phyloP scores from a whole-genome alignment of 2,113 vertebrate genomes.

The Collichthys lucidus region DNA sequence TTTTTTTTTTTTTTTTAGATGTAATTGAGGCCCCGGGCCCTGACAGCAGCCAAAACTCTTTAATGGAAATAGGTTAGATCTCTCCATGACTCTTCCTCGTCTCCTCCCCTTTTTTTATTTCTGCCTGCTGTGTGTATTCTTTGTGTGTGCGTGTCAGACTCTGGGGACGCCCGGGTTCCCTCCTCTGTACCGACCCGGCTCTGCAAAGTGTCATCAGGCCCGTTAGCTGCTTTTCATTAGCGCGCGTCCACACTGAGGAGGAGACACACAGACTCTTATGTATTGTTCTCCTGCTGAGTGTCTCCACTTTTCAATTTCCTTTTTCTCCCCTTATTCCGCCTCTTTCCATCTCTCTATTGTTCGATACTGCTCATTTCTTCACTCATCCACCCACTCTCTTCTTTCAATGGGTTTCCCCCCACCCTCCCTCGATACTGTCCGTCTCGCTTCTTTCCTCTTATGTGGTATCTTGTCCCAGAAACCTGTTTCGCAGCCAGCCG shows the following conservation, averaged over 20 bases:
- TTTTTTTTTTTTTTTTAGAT: conserved; percentile 7
- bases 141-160: conserved; percentile 40
- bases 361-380: conserved; percentile 13
- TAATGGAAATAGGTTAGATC: conserved; percentile 74
- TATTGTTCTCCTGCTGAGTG: conserved; percentile 43
- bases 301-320: conserved; percentile 62
- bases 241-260: conserved; percentile 41
- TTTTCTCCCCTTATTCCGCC: conserved; percentile 19
- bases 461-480: conserved; percentile 66
- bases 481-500: conserved; percentile 40
- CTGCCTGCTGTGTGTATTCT: conserved; percentile 28
- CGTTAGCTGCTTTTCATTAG: conserved; percentile 75
- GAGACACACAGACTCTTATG: conserved; percentile 13
- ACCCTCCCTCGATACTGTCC: conserved; percentile 26
- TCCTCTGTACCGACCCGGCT: conserved; percentile 41
- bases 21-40: conserved; percentile 57
- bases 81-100: conserved; percentile 57
- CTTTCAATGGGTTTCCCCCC: conserved; percentile 7
- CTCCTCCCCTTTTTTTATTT: conserved; percentile 37
- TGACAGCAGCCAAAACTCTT: conserved; percentile 45
- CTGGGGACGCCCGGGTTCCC: conserved; percentile 46
- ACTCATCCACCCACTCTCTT: conserved; percentile 13
- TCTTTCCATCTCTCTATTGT: conserved; percentile 40
- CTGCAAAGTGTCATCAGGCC: conserved; percentile 56
- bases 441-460: conserved; percentile 47